Evolutionary conservation across 2,113 vertebrate species (phyloP).

Genomic region (Beaufortia kweichowensis): DNA sequence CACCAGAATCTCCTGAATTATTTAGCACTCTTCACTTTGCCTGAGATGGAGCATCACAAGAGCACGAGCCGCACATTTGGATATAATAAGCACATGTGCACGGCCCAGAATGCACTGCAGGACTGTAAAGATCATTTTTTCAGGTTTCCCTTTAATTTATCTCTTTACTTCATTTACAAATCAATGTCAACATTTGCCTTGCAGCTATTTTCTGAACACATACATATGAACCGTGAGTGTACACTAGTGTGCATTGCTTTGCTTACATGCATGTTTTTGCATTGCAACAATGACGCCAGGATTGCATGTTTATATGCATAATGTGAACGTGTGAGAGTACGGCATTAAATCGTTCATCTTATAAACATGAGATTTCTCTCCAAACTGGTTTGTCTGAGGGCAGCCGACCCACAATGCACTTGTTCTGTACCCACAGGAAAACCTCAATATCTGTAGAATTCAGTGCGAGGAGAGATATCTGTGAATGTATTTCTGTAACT

Average conservation of each 20-base stretch:
- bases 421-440: not conserved
- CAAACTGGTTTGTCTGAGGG: constrained; percentile 10
- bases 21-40: constrained; percentile 71
- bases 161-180: constrained; percentile 13
- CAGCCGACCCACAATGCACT: constrained; percentile 25
- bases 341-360: constrained; percentile 8
- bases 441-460: too few species aligned
- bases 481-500: too few species aligned
- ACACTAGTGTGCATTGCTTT: not conserved
- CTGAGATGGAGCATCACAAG: constrained; percentile 71
- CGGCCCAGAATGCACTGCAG: constrained; percentile 64
- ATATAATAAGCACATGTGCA: constrained; percentile 67
- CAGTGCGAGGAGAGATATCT: too few species aligned
- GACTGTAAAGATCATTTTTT: constrained; percentile 64
- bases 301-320: constrained; percentile 12
- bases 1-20: constrained; percentile 71
- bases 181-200: constrained; percentile 12
- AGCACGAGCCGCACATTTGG: constrained; percentile 67
- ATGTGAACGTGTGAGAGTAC: not conserved
- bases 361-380: constrained; percentile 25
- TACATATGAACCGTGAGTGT: not conserved
- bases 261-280: not conserved
- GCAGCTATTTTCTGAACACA: not conserved
- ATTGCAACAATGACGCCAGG: not conserved
- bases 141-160: not conserved